These are phyloP conservation scores for Gila orcuttii DNA, from an alignment of 2,113 vertebrate genomes.

Conservation along the genomic window DNA sequence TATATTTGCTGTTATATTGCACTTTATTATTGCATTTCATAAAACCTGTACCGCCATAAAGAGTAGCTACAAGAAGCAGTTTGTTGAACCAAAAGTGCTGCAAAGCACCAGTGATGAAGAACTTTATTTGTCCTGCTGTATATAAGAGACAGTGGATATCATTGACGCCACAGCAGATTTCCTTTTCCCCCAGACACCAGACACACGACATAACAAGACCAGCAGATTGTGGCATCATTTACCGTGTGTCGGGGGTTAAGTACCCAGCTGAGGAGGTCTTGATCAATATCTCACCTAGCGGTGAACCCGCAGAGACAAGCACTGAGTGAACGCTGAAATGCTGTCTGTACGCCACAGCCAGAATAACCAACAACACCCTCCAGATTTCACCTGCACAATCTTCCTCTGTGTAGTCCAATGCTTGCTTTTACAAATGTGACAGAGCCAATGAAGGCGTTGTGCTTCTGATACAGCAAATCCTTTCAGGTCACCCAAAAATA, in stretches of 20 bases:
- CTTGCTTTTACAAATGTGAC: not conserved
- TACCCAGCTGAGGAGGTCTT: slow-evolving; percentile 41
- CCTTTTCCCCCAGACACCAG: not conserved
- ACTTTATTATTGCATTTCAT: not conserved
- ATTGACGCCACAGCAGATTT: not conserved
- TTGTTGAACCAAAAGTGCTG: not conserved
- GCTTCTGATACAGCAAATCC: slow-evolving; percentile 47
- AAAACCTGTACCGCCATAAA: not conserved
- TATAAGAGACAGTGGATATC: not conserved
- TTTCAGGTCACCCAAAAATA: slow-evolving; percentile 21
- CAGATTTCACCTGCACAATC: not conserved
- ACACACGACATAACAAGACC: slow-evolving; percentile 1
- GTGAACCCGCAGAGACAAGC: slow-evolving; percentile 36
- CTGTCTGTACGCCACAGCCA: slow-evolving; percentile 31
- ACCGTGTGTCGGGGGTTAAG: slow-evolving; percentile 44
- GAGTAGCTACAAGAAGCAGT: not conserved
- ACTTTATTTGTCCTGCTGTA: not conserved
- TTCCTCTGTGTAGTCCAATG: not conserved
- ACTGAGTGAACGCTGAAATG: slow-evolving; percentile 38
- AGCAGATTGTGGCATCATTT: slow-evolving; percentile 46
- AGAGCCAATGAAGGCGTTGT: not conserved
- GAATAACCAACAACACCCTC: not conserved
- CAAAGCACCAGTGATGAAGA: not conserved
- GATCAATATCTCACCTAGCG: slow-evolving; percentile 52
- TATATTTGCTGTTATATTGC: not conserved